A percentile compares a stretch with the other conserved stretches of the same genome.
phyloP scores from a whole-genome alignment of 1,140 invertebrate genomes.

The Drosophila chauvacae region DNA sequence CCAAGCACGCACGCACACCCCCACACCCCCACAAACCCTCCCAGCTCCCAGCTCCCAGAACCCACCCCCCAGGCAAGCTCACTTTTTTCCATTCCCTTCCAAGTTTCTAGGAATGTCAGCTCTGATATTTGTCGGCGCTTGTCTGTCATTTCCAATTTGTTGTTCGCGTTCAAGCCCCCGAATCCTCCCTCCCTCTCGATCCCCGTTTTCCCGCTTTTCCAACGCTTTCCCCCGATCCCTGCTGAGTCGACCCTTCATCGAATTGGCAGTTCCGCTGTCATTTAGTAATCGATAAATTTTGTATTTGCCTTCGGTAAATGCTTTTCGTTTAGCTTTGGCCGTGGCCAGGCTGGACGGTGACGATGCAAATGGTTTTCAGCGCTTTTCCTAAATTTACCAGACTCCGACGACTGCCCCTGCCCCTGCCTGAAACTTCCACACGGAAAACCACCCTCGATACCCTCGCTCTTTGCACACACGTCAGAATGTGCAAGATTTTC shows the following conservation, averaged over 20 bases:
- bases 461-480: background rate
- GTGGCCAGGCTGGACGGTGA: conserved; percentile 26
- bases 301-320: conserved; percentile 73
- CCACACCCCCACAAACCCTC: too few species aligned
- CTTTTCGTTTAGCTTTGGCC: conserved; percentile 47
- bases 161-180: conserved; percentile 24
- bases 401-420: background rate
- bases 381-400: conserved; percentile 5
- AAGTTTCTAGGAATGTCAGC: conserved; percentile 48
- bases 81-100: conserved; percentile 13
- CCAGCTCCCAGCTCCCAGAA: too few species aligned
- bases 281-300: conserved; percentile 77
- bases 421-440: background rate
- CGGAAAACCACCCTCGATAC: background rate
- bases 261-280: conserved; percentile 73
- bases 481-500: background rate
- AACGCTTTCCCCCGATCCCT: background rate
- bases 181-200: background rate
- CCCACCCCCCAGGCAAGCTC: background rate
- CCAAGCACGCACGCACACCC: conserved; percentile 23
- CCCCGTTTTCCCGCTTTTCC: background rate
- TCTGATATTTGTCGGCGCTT: conserved; percentile 75
- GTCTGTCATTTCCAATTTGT: conserved; percentile 77
- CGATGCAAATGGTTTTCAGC: conserved; percentile 45
- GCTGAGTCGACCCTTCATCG: conserved; percentile 21